phyloP scores from a whole-genome alignment of 2,797 vertebrate species.

The Lacerta viridis region DNA sequence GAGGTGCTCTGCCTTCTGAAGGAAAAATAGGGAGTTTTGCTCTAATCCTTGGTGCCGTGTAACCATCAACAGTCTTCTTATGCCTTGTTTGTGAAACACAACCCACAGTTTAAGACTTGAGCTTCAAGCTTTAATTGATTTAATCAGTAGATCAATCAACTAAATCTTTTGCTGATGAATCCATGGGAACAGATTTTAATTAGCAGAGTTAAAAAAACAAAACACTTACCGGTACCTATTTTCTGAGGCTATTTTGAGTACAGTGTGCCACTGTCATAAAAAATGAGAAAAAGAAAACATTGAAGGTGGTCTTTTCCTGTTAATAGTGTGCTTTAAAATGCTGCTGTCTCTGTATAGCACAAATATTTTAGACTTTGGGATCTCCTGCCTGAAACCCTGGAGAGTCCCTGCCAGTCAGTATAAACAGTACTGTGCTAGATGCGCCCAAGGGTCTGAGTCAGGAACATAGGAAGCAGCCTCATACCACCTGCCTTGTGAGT shows the following conservation, averaged over 20 bases:
- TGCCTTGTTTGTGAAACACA: neutral
- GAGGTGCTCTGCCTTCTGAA: neutral
- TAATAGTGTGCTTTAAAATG: neutral
- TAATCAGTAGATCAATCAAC: neutral
- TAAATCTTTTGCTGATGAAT: neutral
- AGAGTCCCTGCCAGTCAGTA: too few species aligned
- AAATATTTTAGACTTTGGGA: neutral
- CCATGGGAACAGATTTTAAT: neutral
- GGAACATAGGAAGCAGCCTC: too few species aligned
- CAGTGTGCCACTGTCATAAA: neutral
- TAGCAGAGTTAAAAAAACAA: too few species aligned
- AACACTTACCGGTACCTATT: neutral
- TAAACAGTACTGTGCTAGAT: too few species aligned
- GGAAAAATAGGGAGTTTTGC: neutral
- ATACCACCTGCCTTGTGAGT: neutral
- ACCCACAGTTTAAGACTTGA: neutral
- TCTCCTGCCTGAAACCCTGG: too few species aligned
- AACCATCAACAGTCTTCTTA: neutral
- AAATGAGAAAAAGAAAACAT: neutral
- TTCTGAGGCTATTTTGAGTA: neutral
- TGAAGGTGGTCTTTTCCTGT: neutral
- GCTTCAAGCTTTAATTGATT: constrained; percentile 10
- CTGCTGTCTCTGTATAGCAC: neutral
- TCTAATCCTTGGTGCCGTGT: neutral
- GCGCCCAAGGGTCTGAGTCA: too few species aligned